Evolutionary conservation across 2,797 vertebrate species (phyloP).

Genomic region (Carapus acus): DNA sequence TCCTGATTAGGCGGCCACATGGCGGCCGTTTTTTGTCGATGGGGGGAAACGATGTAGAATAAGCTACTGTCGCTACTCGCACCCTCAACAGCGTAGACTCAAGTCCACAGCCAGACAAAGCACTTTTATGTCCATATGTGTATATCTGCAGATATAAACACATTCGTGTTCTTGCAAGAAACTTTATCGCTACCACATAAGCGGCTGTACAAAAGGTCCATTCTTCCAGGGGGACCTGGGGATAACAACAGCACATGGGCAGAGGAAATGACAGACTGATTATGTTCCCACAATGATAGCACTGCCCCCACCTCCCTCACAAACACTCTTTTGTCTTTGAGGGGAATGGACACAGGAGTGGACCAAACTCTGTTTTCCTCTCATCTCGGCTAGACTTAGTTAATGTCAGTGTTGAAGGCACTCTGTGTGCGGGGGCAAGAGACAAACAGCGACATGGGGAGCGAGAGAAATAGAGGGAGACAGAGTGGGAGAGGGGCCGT

Average conservation of each 20-base stretch:
- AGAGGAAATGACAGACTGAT: constrained; percentile 94
- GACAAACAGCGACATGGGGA: constrained; percentile 15
- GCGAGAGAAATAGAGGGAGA: not conserved
- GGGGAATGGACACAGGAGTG: constrained; percentile 58
- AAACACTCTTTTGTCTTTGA: constrained; percentile 84
- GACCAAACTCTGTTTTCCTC: constrained; percentile 69
- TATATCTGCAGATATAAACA: constrained; percentile 76
- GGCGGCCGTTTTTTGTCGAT: constrained; percentile 60
- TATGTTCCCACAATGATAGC: constrained; percentile 94
- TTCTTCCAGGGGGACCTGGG: constrained; percentile 84
- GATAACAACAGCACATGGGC: constrained; percentile 82
- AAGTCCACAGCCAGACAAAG: constrained; percentile 78
- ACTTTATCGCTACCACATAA: constrained; percentile 90
- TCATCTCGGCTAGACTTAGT: constrained; percentile 46
- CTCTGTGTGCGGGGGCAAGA: constrained; percentile 25
- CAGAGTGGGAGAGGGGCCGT: constrained; percentile 29
- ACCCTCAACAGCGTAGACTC: constrained; percentile 69
- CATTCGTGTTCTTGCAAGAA: constrained; percentile 77
- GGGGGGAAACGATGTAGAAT: constrained; percentile 41
- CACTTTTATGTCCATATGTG: constrained; percentile 83
- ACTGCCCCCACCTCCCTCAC: constrained; percentile 81
- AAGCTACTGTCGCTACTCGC: constrained; percentile 34
- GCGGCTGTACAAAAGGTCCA: constrained; percentile 81
- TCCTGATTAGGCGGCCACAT: constrained; percentile 56
- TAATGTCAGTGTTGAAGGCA: constrained; percentile 52